Evolutionary conservation across 2,113 vertebrate genomes (phyloP).

Genomic region (Myrmecophaga tridactyla): DNA sequence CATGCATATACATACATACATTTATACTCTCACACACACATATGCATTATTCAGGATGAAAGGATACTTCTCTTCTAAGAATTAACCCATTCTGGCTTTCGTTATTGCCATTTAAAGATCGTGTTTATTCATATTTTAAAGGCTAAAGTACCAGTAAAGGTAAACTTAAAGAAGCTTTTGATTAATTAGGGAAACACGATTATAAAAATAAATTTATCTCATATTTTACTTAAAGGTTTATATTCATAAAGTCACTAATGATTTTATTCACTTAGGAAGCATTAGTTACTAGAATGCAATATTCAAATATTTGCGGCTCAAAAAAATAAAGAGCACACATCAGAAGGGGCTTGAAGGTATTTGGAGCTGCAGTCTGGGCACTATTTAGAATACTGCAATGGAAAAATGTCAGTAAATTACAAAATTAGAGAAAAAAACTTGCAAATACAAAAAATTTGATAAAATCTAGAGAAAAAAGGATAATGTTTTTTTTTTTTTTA

Average conservation of each 20-base stretch:
- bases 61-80: background rate
- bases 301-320: background rate
- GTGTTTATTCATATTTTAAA: background rate
- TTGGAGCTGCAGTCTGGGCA: background rate
- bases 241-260: background rate
- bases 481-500: background rate
- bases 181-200: too few species aligned
- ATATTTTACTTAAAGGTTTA: background rate
- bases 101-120: background rate
- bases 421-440: background rate
- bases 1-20: background rate
- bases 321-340: background rate
- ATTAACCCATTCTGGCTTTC: background rate
- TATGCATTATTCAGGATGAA: background rate
- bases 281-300: background rate
- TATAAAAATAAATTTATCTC: background rate
- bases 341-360: background rate
- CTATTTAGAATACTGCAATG: background rate
- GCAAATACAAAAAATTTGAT: background rate
- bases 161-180: background rate
- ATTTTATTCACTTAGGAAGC: background rate
- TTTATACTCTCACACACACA: background rate
- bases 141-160: background rate
- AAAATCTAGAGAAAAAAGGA: background rate
- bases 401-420: background rate